Evolutionary conservation across 2,113 vertebrate species (phyloP).

Genomic region (Erythrolamprus reginae): DNA sequence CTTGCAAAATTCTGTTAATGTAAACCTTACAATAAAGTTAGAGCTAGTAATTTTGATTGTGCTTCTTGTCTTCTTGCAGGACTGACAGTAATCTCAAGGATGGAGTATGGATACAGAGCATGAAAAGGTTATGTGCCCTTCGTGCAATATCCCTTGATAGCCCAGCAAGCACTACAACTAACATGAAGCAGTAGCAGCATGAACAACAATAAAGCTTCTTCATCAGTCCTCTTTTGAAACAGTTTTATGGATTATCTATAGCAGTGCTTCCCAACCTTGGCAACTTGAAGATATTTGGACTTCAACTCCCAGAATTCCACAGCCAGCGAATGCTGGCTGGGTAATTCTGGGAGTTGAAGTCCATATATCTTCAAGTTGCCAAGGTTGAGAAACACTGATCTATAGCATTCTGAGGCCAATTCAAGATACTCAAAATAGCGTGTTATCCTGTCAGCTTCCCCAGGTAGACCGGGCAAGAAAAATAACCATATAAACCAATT

Average conservation of each 20-base stretch:
- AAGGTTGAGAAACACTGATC: too few relatives aligned
- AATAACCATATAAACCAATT: neutral
- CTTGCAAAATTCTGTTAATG: neutral
- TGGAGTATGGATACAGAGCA: neutral
- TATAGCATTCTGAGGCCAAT: neutral
- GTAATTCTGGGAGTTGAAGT: too few relatives aligned
- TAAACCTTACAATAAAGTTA: neutral
- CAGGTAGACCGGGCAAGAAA: neutral
- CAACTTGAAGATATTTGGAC: too few relatives aligned
- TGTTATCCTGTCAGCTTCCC: neutral
- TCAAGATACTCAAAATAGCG: neutral
- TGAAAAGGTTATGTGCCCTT: neutral
- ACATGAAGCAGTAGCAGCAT: neutral
- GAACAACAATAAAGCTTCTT: neutral
- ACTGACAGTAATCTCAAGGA: neutral
- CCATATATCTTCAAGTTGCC: too few relatives aligned
- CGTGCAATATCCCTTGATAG: neutral
- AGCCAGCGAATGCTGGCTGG: too few relatives aligned
- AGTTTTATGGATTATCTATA: neutral
- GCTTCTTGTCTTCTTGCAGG: neutral
- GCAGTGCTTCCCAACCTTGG: too few relatives aligned
- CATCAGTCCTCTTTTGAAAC: neutral
- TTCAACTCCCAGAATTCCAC: too few relatives aligned
- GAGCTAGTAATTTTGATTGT: neutral
- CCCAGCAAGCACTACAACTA: neutral